Conservation (phyloP, 2,888 invertebrate genomes). For the Congeria kusceri region DNA sequence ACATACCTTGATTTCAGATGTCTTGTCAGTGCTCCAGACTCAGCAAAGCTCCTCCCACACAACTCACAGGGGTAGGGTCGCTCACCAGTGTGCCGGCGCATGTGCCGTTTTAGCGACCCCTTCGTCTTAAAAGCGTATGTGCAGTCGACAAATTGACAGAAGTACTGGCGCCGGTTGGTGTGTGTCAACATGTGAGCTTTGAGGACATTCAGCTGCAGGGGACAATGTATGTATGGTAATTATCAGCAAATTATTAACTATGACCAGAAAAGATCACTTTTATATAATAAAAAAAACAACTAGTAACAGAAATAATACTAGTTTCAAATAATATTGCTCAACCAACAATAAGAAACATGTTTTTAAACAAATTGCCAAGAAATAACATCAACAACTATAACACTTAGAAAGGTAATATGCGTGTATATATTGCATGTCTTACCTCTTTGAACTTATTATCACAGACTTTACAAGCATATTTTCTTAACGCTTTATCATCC, state of each 20-base stretch:
- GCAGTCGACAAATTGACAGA: slow-evolving; percentile 75
- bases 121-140: slow-evolving; percentile 83
- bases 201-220: slow-evolving; percentile 71
- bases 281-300: too few relatives aligned
- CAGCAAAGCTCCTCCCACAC: slow-evolving; percentile 81
- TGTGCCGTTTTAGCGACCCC: slow-evolving; percentile 81
- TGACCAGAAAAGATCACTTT: too few relatives aligned
- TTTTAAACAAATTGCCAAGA: too few relatives aligned
- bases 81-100: slow-evolving; percentile 82
- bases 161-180: slow-evolving; percentile 73
- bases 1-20: slow-evolving; percentile 81
- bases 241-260: too few relatives aligned
- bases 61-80: slow-evolving; percentile 80
- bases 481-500: slow-evolving; percentile 57
- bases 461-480: slow-evolving; percentile 74
- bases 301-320: too few relatives aligned
- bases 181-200: slow-evolving; percentile 82
- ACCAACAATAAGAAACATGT: too few relatives aligned
- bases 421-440: background rate
- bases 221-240: too few relatives aligned
- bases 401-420: too few relatives aligned
- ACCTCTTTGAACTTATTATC: slow-evolving; percentile 79
- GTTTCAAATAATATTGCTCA: too few relatives aligned
- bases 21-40: slow-evolving; percentile 82
- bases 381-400: too few relatives aligned